Conservation (phyloP, 2,113 vertebrate species). For the Isurus oxyrinchus region DNA sequence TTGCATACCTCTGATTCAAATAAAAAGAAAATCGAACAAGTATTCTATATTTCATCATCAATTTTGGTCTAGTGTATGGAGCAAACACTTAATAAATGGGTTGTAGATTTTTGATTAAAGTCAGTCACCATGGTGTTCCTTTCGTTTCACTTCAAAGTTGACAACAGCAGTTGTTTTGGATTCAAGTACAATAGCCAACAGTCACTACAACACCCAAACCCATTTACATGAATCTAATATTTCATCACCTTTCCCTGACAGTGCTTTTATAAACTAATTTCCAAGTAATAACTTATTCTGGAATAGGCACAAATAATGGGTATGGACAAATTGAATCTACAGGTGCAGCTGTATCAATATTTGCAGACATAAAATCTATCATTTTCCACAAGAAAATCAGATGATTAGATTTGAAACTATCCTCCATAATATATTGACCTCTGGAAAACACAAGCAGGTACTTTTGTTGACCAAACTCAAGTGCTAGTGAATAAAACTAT, state of each 20-base stretch:
- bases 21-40: not conserved
- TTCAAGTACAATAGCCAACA: not conserved
- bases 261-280: not conserved
- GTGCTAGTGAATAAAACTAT: not conserved
- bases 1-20: not conserved
- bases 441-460: not conserved
- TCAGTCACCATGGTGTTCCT: not conserved
- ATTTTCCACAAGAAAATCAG: not conserved
- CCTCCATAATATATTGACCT: not conserved
- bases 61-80: not conserved
- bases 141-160: not conserved
- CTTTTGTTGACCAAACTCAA: not conserved
- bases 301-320: not conserved
- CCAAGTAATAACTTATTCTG: not conserved
- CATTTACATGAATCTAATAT: not conserved
- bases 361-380: not conserved
- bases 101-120: not conserved
- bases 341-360: not conserved
- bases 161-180: not conserved
- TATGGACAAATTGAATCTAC: not conserved
- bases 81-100: not conserved
- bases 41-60: not conserved
- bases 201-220: not conserved
- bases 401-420: not conserved
- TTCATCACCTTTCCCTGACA: not conserved